phyloP scores from a whole-genome alignment of 2,113 vertebrate species.

The Myocastor coypus region DNA sequence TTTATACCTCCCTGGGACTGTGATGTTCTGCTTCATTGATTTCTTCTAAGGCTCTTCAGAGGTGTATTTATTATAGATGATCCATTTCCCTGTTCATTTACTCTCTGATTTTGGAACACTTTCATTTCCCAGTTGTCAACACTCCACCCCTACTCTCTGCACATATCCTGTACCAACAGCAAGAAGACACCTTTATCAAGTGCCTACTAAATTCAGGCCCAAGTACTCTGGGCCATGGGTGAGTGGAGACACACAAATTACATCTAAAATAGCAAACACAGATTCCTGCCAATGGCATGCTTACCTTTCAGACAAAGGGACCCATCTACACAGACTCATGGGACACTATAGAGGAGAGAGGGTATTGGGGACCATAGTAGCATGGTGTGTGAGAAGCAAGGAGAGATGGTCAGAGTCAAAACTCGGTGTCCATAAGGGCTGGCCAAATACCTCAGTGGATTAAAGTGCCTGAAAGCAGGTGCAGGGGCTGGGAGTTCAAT shows the following conservation, averaged over 20 bases:
- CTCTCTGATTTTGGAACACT: slow-evolving; percentile 48
- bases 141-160: not conserved
- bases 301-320: not conserved
- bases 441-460: no score
- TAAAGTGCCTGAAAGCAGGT: no score
- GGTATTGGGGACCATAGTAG: accelerated
- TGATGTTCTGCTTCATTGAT: slow-evolving; percentile 75
- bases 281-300: not conserved
- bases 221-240: not conserved
- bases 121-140: slow-evolving; percentile 52
- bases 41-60: slow-evolving; percentile 77
- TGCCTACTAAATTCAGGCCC: not conserved
- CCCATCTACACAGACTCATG: accelerated
- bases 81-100: slow-evolving; percentile 62
- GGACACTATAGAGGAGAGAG: not conserved
- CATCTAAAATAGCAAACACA: not conserved
- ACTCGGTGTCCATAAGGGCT: not conserved
- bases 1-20: slow-evolving; percentile 66
- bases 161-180: not conserved
- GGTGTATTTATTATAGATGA: slow-evolving; percentile 71
- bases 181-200: not conserved
- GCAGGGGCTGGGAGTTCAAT: no score
- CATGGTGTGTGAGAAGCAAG: not conserved
- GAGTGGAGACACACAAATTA: not conserved
- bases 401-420: not conserved